Base-by-base conservation (phyloP, 2,797 vertebrate genomes). In the Masticophis lateralis region DNA sequence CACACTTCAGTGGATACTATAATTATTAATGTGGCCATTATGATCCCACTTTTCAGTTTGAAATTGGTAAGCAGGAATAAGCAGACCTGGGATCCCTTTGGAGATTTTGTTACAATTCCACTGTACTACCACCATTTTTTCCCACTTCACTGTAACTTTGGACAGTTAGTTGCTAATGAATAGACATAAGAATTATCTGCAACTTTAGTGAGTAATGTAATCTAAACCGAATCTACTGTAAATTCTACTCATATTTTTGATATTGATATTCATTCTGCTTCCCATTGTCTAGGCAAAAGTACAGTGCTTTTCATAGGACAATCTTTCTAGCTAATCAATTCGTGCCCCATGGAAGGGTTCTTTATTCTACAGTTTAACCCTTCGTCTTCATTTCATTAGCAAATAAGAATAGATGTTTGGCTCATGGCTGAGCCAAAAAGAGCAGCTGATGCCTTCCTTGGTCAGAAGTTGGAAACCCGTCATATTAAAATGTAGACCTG, bases 401-500 rank as follows among this genome's bases (percentile, higher is more conserved):
- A 18, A 88, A 90, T 88, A 0, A 93, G 74, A 47, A 2, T 90
- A 94, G 55, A 22, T 93, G 37, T 56, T 94, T 92, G 57, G 92
- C 20, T 88, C 69, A 12, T 22, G 47, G 59, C 32, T 86, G 27
- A 37, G 37, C 37, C 87, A 47, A 88, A 56, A 43, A 63, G 56
- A 89, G 56, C 69, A 89, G 87, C 47, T 89, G 32, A 20, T 27
- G 59, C 18, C 53, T 93, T 63, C 12, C 12, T 1, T 79, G 18
- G 2, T 59, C 4, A 66, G 87, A 55, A 37, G 66, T 69, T 22
- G 55, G 57, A 51, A 88, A 27, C 22, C 2, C 53, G 51, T 89
- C 66, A 90, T 57, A 93, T 89, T 95, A 74, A 93, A 47, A 90
- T 86, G 93, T 94, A 91, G 74, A 87, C 94, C 92, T 94, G 56